phyloP scores from a whole-genome alignment of 2,113 vertebrate genomes.

The Tursiops truncatus region DNA sequence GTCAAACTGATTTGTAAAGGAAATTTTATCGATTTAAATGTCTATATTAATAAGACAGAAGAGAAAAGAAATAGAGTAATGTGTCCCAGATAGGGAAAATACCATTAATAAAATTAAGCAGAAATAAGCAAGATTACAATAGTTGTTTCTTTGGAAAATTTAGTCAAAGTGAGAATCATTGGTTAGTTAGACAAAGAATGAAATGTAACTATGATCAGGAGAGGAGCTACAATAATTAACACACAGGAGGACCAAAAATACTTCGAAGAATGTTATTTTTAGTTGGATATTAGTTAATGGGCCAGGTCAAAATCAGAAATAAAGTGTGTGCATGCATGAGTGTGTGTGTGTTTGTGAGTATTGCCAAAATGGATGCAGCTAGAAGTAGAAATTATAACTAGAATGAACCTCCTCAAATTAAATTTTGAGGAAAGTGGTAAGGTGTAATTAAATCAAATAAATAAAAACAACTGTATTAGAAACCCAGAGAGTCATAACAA shows the following conservation, averaged over 20 bases:
- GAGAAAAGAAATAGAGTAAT: neutral
- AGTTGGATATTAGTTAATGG: neutral
- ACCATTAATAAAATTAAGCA: constrained; percentile 23
- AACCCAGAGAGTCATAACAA: neutral
- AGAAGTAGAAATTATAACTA: neutral
- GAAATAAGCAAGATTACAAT: neutral
- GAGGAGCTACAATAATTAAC: neutral
- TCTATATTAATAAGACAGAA: neutral
- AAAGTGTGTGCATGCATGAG: neutral
- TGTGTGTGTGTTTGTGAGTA: neutral
- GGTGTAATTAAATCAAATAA: neutral
- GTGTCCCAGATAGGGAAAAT: neutral
- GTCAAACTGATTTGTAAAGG: neutral
- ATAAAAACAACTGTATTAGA: neutral
- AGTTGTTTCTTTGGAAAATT: constrained; percentile 5
- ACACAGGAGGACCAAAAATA: constrained; percentile 15
- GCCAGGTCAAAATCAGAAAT: constrained; percentile 27
- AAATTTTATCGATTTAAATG: constrained; percentile 9
- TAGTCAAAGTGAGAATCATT: neutral
- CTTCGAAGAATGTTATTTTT: constrained; percentile 28
- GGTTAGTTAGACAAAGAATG: neutral
- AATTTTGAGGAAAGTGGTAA: neutral
- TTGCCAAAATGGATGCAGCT: neutral
- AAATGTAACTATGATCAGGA: constrained; percentile 16
- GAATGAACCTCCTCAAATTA: constrained; percentile 6